Base-by-base conservation (phyloP, 2,113 vertebrate genomes). In the Ammodytes marinus region DNA sequence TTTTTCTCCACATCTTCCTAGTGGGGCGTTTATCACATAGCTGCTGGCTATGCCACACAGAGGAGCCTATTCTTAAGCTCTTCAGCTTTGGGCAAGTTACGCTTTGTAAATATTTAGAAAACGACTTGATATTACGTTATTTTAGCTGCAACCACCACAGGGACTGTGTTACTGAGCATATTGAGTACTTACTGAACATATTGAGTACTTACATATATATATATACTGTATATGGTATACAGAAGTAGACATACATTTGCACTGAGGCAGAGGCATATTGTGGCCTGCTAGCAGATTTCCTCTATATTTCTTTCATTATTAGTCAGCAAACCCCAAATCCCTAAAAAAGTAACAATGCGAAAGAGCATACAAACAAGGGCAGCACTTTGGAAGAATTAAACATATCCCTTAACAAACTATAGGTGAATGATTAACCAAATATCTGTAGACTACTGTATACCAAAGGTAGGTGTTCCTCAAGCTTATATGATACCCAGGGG, bases 261-360 rank as follows among this genome's bases (percentile, higher is more conserved):
- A 27, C n/a, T 10, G 13, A 61, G n/a, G 45, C 54, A 46, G 19
- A 8, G 58, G 40, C 15, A 27, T 61, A 61, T 70, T 75, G 52
- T 65, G 58, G 47, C 67, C 47, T 73, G 52, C 49, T 52, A n/a
- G 8, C 13, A 68, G 47, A 74, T 80, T 61, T 70, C 50, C 42
- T 39, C 35, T 17, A 27, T 67, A 14, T 64, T 68, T 60, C 54
- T 53, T 69, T 85, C 77, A 82, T 86, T 76, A 84, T 74, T 54
- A 54, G 69, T 39, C 45, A 49, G 49, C 47, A 73, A 79, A 75
- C 42, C 37, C 0, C 47, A 80, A 83, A 76, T 69, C 69, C 57
- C 53, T 37, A 27, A 83, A 60, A 27, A 78, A 68, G 65, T 60
- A 76, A 39, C 70, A 0, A 57, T 49, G 53, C 10, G 0, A 47